Conservation (phyloP, 2,113 vertebrate genomes). For the Sceloporus undulatus region DNA sequence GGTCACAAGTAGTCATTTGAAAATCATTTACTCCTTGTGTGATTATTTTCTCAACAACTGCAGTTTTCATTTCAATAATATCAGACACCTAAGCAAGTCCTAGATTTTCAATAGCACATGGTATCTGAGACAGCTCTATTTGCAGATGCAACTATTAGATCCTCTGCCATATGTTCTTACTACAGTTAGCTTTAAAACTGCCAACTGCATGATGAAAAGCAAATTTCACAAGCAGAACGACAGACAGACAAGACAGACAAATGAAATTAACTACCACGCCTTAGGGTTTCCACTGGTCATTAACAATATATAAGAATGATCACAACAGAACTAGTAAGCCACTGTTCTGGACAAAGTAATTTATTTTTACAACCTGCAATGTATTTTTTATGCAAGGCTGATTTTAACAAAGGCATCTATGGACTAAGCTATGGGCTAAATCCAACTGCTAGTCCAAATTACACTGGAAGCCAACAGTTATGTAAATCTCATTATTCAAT, state of each 20-base stretch:
- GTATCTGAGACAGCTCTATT: neutral
- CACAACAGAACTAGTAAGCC: neutral
- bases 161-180: neutral
- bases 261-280: slow-evolving; percentile 3
- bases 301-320: neutral
- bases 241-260: neutral
- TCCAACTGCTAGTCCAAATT: too few relatives aligned
- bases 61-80: neutral
- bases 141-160: neutral
- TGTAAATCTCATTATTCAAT: too few relatives aligned
- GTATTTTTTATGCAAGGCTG: neutral
- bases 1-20: slow-evolving; percentile 28
- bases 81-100: accelerated
- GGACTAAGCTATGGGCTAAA: neutral
- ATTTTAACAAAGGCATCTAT: neutral
- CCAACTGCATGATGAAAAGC: accelerated
- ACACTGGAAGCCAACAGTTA: too few relatives aligned
- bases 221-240: neutral
- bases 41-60: neutral
- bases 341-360: neutral
- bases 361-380: too few relatives aligned
- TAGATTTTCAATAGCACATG: neutral
- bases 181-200: slow-evolving; percentile 3
- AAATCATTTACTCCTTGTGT: slow-evolving; percentile 21
- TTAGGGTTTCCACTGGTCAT: neutral